Base-by-base conservation (phyloP, 2,113 vertebrate genomes). In the Arenaria interpres region DNA sequence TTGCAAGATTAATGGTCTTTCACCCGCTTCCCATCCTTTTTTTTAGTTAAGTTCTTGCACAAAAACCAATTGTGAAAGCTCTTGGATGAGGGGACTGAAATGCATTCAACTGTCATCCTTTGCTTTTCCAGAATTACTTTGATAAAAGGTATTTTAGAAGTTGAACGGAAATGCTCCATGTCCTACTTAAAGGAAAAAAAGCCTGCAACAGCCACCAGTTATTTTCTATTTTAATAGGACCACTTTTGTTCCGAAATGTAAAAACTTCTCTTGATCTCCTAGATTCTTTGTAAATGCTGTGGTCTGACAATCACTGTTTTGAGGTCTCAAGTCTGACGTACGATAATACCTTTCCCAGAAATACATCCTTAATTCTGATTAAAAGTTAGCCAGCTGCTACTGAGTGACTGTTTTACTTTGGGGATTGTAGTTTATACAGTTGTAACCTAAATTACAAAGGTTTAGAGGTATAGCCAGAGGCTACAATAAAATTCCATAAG, bases 21-120 rank as follows among this genome's bases (percentile, higher is more conserved):
- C 27, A 68, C 7, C 3, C 0, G 0, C 35, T 87, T n/a, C 32
- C 28, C n/a, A 27, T 59, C 28, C 7, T 39, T 89, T 67, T 67
- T 68, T 76, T 75, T 51, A 14, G 33, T n/a, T 7, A 72, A 88
- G 22, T 79, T 92, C 23, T 53, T 92, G 71, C 53, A 68, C 71
- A 92, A 64, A 13, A 73, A 56, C 12, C 24, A 25, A 7, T 88
- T 90, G 67, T 7, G 3, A 41, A 95, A 96, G 7, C 71, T 35
- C 16, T 60, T 63, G 60, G 27, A 35, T 82, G 27, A 63, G 53
- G 62, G 43, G 89, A 46, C 33, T 82, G 53, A 77, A 91, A 13
- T 50, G 41, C 12, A 33, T 85, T 67, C 43, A 64, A 2, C 23
- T 91, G 75, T 33, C 15, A 75, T 75, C 25, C 25, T 72, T 46